Conservation (phyloP, 2,113 vertebrate species). For the Pseudorectes ferrugineus region DNA sequence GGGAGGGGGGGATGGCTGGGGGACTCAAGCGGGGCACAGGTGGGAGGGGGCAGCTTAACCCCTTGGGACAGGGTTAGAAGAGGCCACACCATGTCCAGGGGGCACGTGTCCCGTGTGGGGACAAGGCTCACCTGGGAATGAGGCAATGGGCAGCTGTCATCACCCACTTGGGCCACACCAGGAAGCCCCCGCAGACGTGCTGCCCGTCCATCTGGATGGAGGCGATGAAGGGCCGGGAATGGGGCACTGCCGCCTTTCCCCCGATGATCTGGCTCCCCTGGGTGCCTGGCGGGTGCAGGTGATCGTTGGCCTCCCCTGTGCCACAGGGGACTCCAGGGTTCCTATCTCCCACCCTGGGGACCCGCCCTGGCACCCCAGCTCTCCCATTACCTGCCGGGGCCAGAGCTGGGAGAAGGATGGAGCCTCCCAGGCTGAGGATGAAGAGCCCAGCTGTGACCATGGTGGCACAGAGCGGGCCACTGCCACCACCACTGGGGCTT, state of each 20-base stretch:
- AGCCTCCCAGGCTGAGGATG: not conserved
- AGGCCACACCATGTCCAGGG: fast-evolving
- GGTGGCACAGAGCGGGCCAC: not conserved
- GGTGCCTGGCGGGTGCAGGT: conserved; percentile 21
- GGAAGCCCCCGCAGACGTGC: conserved; percentile 65
- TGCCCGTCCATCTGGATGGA: conserved; percentile 59
- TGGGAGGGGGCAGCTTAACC: not conserved
- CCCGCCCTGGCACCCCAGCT: not conserved
- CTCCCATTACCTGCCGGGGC: not conserved
- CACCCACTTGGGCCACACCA: conserved; percentile 67
- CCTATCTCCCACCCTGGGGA: not conserved
- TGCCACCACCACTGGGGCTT: not conserved
- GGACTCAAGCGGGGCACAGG: too few relatives aligned
- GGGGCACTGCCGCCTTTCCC: conserved; percentile 66
- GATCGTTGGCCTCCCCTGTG: fast-evolving
- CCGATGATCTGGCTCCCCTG: conserved; percentile 71
- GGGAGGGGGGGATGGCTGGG: not conserved
- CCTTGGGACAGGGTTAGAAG: fast-evolving
- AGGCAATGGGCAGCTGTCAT: conserved; percentile 72
- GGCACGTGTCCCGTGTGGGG: fast-evolving
- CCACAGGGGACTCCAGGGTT: fast-evolving
- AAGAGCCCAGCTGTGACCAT: not conserved
- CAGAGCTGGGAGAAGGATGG: not conserved
- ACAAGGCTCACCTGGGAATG: conserved; percentile 30
- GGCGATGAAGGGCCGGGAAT: conserved; percentile 81